phyloP scores from a whole-genome alignment of 2,113 vertebrate species.

The Megaptera novaeangliae region DNA sequence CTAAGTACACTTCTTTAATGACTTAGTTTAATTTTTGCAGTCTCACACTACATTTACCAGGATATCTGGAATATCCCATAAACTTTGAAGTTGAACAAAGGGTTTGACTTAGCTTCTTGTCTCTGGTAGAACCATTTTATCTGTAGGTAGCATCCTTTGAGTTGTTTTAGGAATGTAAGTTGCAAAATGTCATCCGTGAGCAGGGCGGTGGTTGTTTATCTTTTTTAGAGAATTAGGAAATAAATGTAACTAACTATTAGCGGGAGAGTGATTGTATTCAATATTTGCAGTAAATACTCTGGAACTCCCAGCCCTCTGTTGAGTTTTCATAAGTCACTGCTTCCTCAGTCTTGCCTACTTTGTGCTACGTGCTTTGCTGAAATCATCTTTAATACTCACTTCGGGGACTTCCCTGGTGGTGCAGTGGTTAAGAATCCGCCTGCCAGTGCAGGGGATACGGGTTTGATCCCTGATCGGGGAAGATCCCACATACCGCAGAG shows the following conservation, averaged over 20 bases:
- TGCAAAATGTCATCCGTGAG: background rate
- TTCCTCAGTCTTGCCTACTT: background rate
- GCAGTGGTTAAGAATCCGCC: too few species aligned
- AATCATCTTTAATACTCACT: background rate
- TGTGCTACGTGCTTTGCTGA: background rate
- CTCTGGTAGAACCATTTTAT: background rate
- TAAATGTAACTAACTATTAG: background rate
- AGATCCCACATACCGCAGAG: too few species aligned
- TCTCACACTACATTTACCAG: background rate
- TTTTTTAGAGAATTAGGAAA: background rate
- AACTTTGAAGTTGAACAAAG: background rate
- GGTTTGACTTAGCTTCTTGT: background rate
- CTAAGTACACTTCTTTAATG: background rate
- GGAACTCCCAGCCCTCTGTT: background rate
- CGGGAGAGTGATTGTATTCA: background rate
- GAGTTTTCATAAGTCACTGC: background rate
- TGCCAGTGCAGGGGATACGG: too few species aligned
- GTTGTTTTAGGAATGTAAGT: background rate
- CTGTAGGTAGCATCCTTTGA: background rate
- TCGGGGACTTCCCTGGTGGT: too few species aligned
- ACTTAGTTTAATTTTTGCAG: slow-evolving; percentile 53
- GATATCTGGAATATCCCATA: background rate
- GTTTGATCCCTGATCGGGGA: too few species aligned
- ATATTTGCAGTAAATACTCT: background rate
- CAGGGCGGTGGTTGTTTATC: background rate